Evolutionary conservation across 2,797 vertebrate species (phyloP).

Genomic region (Forpus xanthops): DNA sequence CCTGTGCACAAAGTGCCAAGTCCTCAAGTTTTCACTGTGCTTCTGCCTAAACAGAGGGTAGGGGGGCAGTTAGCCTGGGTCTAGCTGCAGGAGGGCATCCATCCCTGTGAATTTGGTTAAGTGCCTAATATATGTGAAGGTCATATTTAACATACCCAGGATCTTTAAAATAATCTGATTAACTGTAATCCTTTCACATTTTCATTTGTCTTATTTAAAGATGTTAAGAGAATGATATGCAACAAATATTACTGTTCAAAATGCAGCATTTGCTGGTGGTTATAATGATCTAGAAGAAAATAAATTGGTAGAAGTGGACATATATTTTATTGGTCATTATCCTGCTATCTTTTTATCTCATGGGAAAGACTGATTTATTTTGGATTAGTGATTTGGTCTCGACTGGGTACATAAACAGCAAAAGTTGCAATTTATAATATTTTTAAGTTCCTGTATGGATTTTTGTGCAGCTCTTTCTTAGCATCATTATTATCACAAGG

Average conservation of each 20-base stretch:
- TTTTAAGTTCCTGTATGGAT: background rate
- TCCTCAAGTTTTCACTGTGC: background rate
- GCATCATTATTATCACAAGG: background rate
- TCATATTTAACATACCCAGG: background rate
- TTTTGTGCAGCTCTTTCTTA: background rate
- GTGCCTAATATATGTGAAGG: background rate
- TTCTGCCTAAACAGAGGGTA: background rate
- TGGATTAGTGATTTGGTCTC: background rate
- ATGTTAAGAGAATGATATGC: background rate
- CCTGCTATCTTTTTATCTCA: background rate
- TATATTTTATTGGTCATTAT: background rate
- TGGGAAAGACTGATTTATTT: background rate
- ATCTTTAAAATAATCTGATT: background rate
- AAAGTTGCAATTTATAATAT: background rate
- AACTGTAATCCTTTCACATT: background rate
- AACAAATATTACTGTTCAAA: background rate
- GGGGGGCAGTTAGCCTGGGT: background rate
- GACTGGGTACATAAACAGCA: background rate
- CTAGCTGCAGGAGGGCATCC: background rate
- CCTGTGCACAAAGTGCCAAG: rapidly evolving
- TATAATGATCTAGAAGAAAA: background rate
- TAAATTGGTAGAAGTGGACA: background rate
- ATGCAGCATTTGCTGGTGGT: background rate
- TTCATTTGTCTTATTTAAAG: background rate
- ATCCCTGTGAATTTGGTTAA: background rate